Evolutionary conservation across 2,888 invertebrate species (phyloP).

Genomic region (Chymomyza amoena): DNA sequence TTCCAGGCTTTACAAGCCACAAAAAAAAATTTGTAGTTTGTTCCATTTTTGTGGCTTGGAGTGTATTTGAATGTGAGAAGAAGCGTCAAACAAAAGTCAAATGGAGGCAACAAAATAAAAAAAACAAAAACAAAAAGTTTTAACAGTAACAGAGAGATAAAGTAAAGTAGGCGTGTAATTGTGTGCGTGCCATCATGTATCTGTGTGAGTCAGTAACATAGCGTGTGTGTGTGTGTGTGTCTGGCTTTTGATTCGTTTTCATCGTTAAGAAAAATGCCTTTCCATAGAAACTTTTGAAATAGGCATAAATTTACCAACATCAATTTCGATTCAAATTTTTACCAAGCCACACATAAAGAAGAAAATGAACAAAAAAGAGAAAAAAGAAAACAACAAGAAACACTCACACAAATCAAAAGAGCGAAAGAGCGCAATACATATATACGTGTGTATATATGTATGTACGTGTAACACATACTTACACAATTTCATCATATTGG

Average conservation of each 20-base stretch:
- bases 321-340: slow-evolving; percentile 50
- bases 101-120: background rate
- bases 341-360: slow-evolving; percentile 47
- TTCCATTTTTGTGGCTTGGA: too few species aligned
- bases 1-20: too few species aligned
- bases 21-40: too few species aligned
- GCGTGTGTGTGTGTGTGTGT: slow-evolving; percentile 7
- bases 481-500: background rate
- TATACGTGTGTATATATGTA: background rate
- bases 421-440: background rate
- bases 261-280: background rate
- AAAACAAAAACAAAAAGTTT: slow-evolving; percentile 39
- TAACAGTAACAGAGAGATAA: slow-evolving; percentile 57
- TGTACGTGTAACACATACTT: too few species aligned
- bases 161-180: slow-evolving; percentile 61
- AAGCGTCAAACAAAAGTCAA: slow-evolving; percentile 13
- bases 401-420: background rate
- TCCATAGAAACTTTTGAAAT: slow-evolving; percentile 10
- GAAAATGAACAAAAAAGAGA: slow-evolving; percentile 20
- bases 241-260: slow-evolving; percentile 1
- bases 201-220: slow-evolving; percentile 9
- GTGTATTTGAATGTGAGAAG: slow-evolving; percentile 18
- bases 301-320: slow-evolving; percentile 52
- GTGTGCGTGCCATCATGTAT: slow-evolving; percentile 29
- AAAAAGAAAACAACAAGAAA: slow-evolving; percentile 19